Evolutionary conservation across 1,140 invertebrate species (phyloP), one percentile per base, ranked within the genome.

Genomic region (Pogonus chalceus): DNA sequence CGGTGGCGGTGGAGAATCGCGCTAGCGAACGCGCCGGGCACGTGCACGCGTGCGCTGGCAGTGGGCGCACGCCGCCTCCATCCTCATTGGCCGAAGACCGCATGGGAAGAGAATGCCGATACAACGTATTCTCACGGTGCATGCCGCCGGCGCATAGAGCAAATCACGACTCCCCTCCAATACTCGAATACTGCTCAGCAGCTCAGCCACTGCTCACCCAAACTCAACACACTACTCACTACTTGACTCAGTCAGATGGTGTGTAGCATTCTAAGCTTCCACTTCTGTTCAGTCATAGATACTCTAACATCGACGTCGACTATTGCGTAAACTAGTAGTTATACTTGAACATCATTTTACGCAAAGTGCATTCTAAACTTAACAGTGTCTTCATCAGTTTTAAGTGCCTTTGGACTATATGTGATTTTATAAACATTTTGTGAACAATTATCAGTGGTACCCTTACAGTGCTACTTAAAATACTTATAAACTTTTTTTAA

Each of bases 51-150:
- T 31, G 14, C 14, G 26, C 26, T 14, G 26, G 7, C 26, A 4
- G 26, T 7, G 26, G 37, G 37, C 37, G 37, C 37, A 43, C 18
- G 37, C 37, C 37, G 37, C 37, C 37, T 43, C 3, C 37, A 16
- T 16, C 18, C 3, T 43, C 9, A 43, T 43, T 43, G 37, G 37
- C 37, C 37, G 37, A 9, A 16, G 37, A 43, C 37, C 37, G 7
- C 37, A 43, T 43, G 37, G 37, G 37, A 43, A 43, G 37, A 43
- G 37, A 43, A 43, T 43, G 37, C 37, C 18, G 37, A n/a, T n/a
- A n/a, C 37, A 7, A 16, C 37, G 18, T 43, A 43, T 43, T 43
- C 37, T 43, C 37, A 43, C 37, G 26, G 37, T 10, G 37, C 18
- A 4, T 9, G 37, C 37, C 37, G 37, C 37, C 7, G 18, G 37